Base-by-base conservation (phyloP, 2,797 vertebrate species). In the Aplochiton taeniatus region DNA sequence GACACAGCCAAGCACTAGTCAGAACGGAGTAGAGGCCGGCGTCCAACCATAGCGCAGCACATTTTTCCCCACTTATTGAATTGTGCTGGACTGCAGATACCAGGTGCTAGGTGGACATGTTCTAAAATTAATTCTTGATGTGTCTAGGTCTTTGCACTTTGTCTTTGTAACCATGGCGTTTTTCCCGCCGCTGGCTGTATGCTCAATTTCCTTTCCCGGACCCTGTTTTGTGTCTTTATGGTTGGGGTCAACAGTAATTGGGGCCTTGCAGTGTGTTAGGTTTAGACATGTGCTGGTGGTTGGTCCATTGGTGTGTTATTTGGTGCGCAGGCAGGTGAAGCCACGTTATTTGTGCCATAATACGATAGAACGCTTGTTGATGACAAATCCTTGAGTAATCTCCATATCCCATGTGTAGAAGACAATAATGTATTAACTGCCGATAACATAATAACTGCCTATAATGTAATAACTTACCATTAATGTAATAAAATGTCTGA, bases 1-100 rank as follows among this genome's bases (percentile, higher is more conserved):
- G 87, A 91, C 71, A 53, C 85, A 84, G 88, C 81, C 69, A 88
- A 89, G 88, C 69, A 63, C 60, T 72, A 83, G 74, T 83, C 77
- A 68, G 70, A 59, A 64, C 73, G 31, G 65, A 77, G 45, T 70
- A 74, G 65, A 68, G 69, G 47, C 44, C 31, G 31, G 31, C 31
- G 31, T 86, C 81, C 77, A 78, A 82, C 77, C 76, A 76, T 76
- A 85, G 83, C 77, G 75, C 82, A 86, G 88, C 87, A 88, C 84
- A 77, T 90, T 89, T 86, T 75, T 83, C 73, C n/a, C 60, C 47
- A 73, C 70, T 84, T 84, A 82, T 86, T 82, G 78, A 83, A 83
- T 80, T 82, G 81, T 76, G 69, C 73, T 47, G 72, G 47, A 72
- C 43, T 64, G 57, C 56, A 58, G 67, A 58, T 19, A 10, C 31